These are phyloP conservation scores for Arion vulgaris DNA, from an alignment of 1,140 invertebrate genomes.

Conservation along the genomic window DNA sequence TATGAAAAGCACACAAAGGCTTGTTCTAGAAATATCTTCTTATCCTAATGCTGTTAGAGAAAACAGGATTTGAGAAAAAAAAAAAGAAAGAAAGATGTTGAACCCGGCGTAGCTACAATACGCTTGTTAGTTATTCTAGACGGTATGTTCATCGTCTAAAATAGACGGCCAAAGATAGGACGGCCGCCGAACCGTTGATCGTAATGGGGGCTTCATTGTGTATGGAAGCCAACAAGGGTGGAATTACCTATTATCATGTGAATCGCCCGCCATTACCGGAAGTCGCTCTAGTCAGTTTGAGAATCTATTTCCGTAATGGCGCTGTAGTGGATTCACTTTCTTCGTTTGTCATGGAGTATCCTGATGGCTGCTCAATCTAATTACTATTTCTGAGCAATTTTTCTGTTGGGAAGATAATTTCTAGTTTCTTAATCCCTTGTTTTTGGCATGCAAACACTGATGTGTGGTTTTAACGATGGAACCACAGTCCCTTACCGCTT, in stretches of 20 bases:
- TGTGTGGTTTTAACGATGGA: not conserved
- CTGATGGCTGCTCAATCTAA: not conserved
- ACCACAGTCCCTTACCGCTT: too few relatives aligned
- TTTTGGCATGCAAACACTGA: not conserved
- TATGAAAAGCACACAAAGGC: too few relatives aligned
- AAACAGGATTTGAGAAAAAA: too few relatives aligned
- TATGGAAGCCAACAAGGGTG: slow-evolving; percentile 7
- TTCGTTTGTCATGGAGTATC: not conserved
- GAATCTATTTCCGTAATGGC: slow-evolving; percentile 24
- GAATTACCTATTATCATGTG: slow-evolving; percentile 17
- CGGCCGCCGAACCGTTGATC: not conserved
- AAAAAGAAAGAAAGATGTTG: too few relatives aligned
- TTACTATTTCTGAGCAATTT: not conserved
- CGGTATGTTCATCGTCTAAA: too few relatives aligned
- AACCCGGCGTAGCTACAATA: too few relatives aligned
- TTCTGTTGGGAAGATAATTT: not conserved
- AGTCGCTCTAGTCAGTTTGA: slow-evolving; percentile 14
- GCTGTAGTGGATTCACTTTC: not conserved
- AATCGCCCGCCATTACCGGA: not conserved
- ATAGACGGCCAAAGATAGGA: not conserved
- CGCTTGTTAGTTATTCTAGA: too few relatives aligned
- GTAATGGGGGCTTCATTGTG: not conserved
- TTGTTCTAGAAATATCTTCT: too few relatives aligned
- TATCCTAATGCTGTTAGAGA: too few relatives aligned
- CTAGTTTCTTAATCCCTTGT: not conserved